Base-by-base conservation (phyloP, 2,113 vertebrate genomes). In the Megalops atlanticus region DNA sequence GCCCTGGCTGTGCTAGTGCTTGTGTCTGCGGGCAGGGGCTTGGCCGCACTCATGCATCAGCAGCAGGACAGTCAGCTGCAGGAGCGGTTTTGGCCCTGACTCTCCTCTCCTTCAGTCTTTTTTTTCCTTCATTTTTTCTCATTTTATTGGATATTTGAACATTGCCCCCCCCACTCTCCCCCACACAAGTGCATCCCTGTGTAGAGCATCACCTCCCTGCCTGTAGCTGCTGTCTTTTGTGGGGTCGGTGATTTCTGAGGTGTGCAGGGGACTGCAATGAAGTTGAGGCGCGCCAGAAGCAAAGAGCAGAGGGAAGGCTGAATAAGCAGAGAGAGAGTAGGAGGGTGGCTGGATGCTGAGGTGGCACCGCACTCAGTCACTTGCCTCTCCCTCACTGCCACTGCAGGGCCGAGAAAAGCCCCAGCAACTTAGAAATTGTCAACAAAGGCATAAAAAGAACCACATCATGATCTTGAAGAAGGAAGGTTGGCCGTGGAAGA, bases 401-500 rank as follows among this genome's bases (percentile, higher is more conserved):
- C n/a, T n/a, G n/a, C n/a, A n/a, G n/a, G n/a, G n/a, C n/a, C n/a
- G 58, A 27, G 58, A 31, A 64, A 12, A 64, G 58, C 58, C 58
- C n/a, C 5, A 4, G 10, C 58, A 31, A 10, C 24, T 27, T 31
- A 64, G 58, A 64, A 24, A 64, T 24, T 54, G 2, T 16, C 49
- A 24, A 21, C 24, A 6, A 52, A 74, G 64, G n/a, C 8, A 74
- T 75, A 54, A n/a, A 6, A 31, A 79, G 24, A 35, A 69, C 18
- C 11, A 76, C 81, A 41, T 76, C 81, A 87, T 85, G 85, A 85
- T 84, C 76, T 72, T 85, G 52, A 83, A 83, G 85, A 81, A 81
- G 74, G 76, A 76, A 45, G 69, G 52, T 18, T 73, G 21, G 47
- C 77, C 84, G 64, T 40, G 77, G 79, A 83, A 80, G 41, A 80